Base-by-base conservation (phyloP, 2,113 vertebrate species). In the Machaerirhynchus nigripectus region DNA sequence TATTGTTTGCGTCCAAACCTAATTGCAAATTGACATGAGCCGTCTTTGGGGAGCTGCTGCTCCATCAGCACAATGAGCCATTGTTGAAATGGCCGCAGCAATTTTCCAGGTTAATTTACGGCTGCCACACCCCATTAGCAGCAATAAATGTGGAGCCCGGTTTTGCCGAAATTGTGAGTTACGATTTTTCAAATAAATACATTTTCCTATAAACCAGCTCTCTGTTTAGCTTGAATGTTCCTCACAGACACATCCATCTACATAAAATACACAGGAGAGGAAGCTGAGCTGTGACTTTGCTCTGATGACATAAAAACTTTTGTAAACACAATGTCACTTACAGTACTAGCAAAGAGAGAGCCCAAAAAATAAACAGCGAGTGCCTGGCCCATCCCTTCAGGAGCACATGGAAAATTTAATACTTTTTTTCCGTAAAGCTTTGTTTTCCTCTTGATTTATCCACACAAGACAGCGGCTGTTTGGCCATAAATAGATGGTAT, bases 121-220 rank as follows among this genome's bases (percentile, higher is more conserved):
- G 90, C 91, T 11, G 12, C 97, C 79, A 91, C 88, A 94, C 97
- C 97, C 96, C 96, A 96, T 97, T 97, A 96, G 64, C 81, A 22
- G 96, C 96, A 97, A 98, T 98, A 98, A 98, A 98, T 71, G 96
- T 97, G 96, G 96, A 96, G 91, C 84, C 95, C 61, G 33, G 95
- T 96, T 98, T 98, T 97, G 97, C 97, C 96, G 95, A 98, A 98
- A 97, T 97, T 68, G 95, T 98, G 97, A 98, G 96, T 98, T 98
- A 98, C 68, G 96, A 87, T 96, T 98, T 98, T 98, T 98, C 98
- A 98, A 98, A 98, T 98, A 98, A 98, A 98, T 98, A 98, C 97
- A 80, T 97, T 98, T 98, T 97, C 97, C 97, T 98, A 98, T 98
- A 97, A 98, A 98, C 95, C 92, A 21, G 92, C 8, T 20, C 84